Base-by-base conservation (phyloP, 2,797 vertebrate genomes). In the Enoplosus armatus region DNA sequence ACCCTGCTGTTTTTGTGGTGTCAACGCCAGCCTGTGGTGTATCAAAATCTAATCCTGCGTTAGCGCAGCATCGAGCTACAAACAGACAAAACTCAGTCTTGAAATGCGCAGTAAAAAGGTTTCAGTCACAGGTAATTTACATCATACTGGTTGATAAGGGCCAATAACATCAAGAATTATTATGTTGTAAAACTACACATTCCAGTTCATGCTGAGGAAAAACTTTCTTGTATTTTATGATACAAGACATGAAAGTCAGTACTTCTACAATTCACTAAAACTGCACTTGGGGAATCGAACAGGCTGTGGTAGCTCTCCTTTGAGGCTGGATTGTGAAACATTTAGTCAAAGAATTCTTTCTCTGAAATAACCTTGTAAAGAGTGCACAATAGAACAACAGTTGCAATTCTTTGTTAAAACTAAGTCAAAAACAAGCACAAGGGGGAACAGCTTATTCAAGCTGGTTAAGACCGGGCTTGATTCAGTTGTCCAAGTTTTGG, bases 1-100 rank as follows among this genome's bases (percentile, higher is more conserved):
- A 58, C 55, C 68, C 83, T 59, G 79, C 82, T 83, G 77, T n/a
- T 81, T 82, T 33, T 31, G 48, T 48, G 58, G 33, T 22, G 65
- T 77, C 55, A 68, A 33, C 26, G 43, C 61, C 77, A 81, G 77
- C 50, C 29, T 54, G 80, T 35, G 20, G 81, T 73, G 65, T 29
- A 59, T 67, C 65, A 26, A 37, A 56, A 35, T 67, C 53, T 18
- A 61, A 51, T 63, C n/a, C 1, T 33, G 26, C 3, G 4, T 69
- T 11, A 47, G 56, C 9, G n/a, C 33, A 53, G 33, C 58, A 35
- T 43, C 2, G 4, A 22, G 12, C 0, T 26, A 59, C 70, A 61
- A 69, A 80, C 37, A 62, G 60, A 61, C 8, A 50, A 64, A 27
- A 43, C 33, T 16, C 31, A 18, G 35, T 22, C 22, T 69, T 26